These are phyloP conservation scores for Zophobas morio DNA, from an alignment of 1,140 invertebrate genomes.

Conservation along the genomic window DNA sequence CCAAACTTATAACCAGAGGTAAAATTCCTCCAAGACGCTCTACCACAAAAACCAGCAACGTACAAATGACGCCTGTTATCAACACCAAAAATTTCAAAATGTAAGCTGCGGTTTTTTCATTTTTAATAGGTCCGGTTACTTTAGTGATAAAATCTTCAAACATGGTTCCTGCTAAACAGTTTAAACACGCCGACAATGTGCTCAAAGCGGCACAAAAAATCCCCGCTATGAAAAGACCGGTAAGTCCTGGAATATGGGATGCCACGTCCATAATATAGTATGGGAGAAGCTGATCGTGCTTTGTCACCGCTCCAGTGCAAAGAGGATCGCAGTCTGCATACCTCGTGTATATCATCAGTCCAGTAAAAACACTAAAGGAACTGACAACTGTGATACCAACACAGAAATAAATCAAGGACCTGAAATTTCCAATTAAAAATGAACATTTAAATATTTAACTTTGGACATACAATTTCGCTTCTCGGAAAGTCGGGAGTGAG, in stretches of 20 bases:
- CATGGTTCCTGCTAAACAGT: conserved; percentile 77
- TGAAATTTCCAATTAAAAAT: conserved; percentile 63
- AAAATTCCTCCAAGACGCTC: conserved; percentile 75
- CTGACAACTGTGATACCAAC: conserved; percentile 69
- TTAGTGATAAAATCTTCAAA: conserved; percentile 76
- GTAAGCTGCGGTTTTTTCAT: conserved; percentile 66
- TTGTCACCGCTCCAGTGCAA: conserved; percentile 69
- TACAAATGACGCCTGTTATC: conserved; percentile 72
- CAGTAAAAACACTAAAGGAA: conserved; percentile 71
- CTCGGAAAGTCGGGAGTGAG: conserved; percentile 69
- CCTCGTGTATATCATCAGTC: conserved; percentile 82
- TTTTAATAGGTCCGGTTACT: conserved; percentile 65
- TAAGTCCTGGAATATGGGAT: conserved; percentile 70
- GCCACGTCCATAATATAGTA: conserved; percentile 73
- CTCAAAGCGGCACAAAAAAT: conserved; percentile 77
- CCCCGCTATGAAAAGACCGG: conserved; percentile 77
- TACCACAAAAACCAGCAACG: conserved; percentile 74
- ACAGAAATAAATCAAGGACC: conserved; percentile 67
- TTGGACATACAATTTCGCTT: conserved; percentile 70
- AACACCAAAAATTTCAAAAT: conserved; percentile 75
- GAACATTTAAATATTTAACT: neutral
- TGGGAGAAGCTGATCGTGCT: conserved; percentile 70
- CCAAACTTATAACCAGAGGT: conserved; percentile 75
- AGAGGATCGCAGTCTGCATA: conserved; percentile 83
- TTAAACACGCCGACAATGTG: conserved; percentile 77